Percentiles rank a stretch among this genome's conserved stretches.
phyloP scores from a whole-genome alignment of 2,113 vertebrate species.

The Grammomys surdaster region DNA sequence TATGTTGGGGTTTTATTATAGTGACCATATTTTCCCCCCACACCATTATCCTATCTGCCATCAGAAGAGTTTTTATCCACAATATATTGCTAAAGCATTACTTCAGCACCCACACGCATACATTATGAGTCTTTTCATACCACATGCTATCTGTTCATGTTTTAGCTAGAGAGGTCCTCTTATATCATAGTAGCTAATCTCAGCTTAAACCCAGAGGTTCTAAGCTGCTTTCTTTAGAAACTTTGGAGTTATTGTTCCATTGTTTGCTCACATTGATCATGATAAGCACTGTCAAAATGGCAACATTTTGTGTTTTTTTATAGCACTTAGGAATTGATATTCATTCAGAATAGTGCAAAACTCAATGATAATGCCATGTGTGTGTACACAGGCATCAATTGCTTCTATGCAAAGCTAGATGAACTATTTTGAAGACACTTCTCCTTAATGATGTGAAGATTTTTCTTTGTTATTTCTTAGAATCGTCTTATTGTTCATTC shows the following conservation, averaged over 20 bases:
- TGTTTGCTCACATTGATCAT: background rate
- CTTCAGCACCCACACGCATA: background rate
- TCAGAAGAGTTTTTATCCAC: background rate
- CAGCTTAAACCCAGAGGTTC: background rate
- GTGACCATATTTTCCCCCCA: no score
- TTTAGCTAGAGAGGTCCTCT: no score
- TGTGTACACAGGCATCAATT: background rate
- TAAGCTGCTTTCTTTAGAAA: background rate
- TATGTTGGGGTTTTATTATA: background rate
- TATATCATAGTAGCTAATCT: background rate
- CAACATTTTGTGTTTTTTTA: conserved; percentile 33
- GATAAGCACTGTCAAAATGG: background rate
- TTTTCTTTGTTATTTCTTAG: conserved; percentile 32
- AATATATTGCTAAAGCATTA: background rate
- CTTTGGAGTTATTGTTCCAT: background rate
- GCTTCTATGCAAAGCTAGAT: background rate
- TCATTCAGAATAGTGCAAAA: background rate
- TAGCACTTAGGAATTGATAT: background rate
- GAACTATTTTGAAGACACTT: background rate
- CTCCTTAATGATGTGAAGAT: background rate
- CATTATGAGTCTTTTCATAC: background rate
- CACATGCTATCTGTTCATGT: background rate
- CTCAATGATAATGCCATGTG: background rate
- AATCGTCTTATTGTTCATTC: background rate
- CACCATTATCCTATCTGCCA: background rate